Conservation (phyloP, 2,888 invertebrate genomes). For the Polia nebulosa region DNA sequence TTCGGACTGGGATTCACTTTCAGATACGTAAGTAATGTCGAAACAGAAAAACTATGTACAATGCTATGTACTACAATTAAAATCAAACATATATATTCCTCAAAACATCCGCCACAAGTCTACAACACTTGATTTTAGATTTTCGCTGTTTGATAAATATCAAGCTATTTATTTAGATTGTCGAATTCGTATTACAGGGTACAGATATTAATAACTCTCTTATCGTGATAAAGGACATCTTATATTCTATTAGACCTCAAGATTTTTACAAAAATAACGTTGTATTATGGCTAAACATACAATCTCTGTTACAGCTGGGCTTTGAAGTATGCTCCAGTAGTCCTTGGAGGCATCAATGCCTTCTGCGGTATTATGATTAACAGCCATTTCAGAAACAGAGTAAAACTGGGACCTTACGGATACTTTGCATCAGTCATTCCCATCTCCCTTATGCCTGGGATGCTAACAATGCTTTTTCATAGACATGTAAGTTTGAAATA, state of each 20-base stretch:
- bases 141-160: background rate
- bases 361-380: slow-evolving; percentile 92
- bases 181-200: background rate
- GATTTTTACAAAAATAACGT: too few relatives aligned
- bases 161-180: background rate
- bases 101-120: background rate
- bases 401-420: slow-evolving; percentile 92
- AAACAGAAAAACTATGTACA: slow-evolving; percentile 29
- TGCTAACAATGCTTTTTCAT: slow-evolving; percentile 90
- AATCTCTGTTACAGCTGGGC: slow-evolving; percentile 81
- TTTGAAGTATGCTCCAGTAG: slow-evolving; percentile 85
- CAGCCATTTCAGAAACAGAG: slow-evolving; percentile 91
- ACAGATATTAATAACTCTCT: background rate
- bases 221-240: background rate
- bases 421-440: slow-evolving; percentile 92
- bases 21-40: slow-evolving; percentile 91
- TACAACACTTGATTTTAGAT: background rate
- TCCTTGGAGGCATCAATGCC: slow-evolving; percentile 89
- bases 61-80: background rate
- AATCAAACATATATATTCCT: background rate
- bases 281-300: too few relatives aligned
- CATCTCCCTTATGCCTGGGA: slow-evolving; percentile 91
- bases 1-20: slow-evolving; percentile 90
- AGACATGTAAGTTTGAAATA: slow-evolving; percentile 87
- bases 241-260: too few relatives aligned